These are phyloP conservation scores for Cynoglossus semilaevis DNA, from an alignment of 2,113 vertebrate genomes.

Conservation along the genomic window DNA sequence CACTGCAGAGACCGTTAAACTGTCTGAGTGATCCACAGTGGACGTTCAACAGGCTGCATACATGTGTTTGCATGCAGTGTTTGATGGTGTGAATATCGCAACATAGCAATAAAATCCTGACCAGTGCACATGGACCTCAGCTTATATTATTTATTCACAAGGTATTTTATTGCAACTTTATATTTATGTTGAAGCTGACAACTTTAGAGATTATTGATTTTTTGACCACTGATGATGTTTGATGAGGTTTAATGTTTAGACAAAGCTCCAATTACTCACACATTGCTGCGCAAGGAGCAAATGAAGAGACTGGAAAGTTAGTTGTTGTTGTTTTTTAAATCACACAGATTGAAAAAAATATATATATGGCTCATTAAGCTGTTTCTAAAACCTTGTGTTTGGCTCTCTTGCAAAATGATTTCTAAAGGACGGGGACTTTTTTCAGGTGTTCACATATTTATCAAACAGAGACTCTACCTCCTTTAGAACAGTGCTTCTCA, in stretches of 20 bases:
- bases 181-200: slow-evolving; percentile 37
- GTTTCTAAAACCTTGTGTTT: too few relatives aligned
- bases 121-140: not conserved
- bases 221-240: slow-evolving; percentile 32
- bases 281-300: not conserved
- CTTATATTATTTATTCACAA: not conserved
- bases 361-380: too few relatives aligned
- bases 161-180: slow-evolving; percentile 33
- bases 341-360: too few relatives aligned
- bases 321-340: too few relatives aligned
- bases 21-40: slow-evolving; percentile 35
- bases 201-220: slow-evolving; percentile 56
- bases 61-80: slow-evolving; percentile 4
- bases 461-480: too few relatives aligned
- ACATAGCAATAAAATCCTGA: slow-evolving; percentile 20
- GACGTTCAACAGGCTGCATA: not conserved
- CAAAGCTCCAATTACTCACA: slow-evolving; percentile 13
- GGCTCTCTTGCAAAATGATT: too few relatives aligned
- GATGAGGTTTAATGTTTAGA: slow-evolving; percentile 36
- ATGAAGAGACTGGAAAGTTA: not conserved
- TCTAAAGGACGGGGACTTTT: too few relatives aligned
- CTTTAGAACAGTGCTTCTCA: too few relatives aligned
- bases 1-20: slow-evolving; percentile 30
- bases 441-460: too few relatives aligned
- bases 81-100: slow-evolving; percentile 20